Conservation (phyloP, 2,888 invertebrate species). For the Drosophila prostipennis region DNA sequence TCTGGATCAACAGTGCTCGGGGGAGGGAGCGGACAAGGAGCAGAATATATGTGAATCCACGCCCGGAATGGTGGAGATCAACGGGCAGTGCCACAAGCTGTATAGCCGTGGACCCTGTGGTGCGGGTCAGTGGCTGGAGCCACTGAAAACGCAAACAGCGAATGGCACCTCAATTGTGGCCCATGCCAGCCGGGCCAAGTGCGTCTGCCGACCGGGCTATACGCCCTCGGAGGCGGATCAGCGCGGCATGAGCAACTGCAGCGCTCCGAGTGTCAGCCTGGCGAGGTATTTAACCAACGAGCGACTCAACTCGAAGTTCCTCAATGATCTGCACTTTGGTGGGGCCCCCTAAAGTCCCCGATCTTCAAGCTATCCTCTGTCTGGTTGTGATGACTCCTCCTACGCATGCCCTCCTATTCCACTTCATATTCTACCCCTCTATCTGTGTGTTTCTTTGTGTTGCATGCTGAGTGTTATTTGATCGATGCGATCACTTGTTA, state of each 20-base stretch:
- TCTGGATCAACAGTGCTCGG: conserved; percentile 82
- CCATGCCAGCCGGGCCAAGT: conserved; percentile 85
- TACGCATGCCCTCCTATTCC: not conserved
- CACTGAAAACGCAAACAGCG: conserved; percentile 84
- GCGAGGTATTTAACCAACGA: conserved; percentile 87
- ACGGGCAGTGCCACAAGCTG: conserved; percentile 90
- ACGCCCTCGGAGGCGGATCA: conserved; percentile 59
- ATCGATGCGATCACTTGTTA: conserved; percentile 37
- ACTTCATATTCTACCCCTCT: not conserved
- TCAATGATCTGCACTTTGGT: conserved; percentile 52
- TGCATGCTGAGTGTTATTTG: conserved; percentile 32
- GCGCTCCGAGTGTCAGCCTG: conserved; percentile 87
- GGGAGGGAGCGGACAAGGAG: conserved; percentile 44
- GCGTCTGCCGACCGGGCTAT: conserved; percentile 90
- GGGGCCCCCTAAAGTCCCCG: conserved; percentile 25
- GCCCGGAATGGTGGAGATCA: conserved; percentile 87
- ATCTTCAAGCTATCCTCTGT: conserved; percentile 31
- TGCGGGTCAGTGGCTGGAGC: conserved; percentile 89
- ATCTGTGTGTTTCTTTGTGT: conserved; percentile 8
- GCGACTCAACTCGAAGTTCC: conserved; percentile 68
- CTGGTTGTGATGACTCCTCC: conserved; percentile 18
- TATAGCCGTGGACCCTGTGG: conserved; percentile 92
- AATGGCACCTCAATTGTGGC: conserved; percentile 49
- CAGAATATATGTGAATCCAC: conserved; percentile 86
- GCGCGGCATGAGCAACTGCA: conserved; percentile 85